A percentile compares a stretch with the other conserved stretches of the same genome.
Conservation (phyloP, 30 jellyfish, hydroid and myxozoan species). For the Rhopilema esculentum region DNA sequence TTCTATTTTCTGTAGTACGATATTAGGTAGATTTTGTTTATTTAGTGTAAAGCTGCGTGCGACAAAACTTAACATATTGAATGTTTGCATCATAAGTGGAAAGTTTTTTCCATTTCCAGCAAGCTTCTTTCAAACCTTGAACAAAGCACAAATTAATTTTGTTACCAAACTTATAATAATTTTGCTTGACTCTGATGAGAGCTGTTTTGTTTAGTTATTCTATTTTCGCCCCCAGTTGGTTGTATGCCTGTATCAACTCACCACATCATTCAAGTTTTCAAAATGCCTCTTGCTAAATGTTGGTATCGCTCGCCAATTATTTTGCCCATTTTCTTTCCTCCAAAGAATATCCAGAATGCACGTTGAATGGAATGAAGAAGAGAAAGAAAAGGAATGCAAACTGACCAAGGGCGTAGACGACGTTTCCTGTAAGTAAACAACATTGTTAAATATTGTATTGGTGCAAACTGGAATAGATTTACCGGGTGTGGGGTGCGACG, state of each 20-base stretch:
- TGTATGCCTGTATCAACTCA: neutral
- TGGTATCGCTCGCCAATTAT: neutral
- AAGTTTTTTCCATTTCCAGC: no score
- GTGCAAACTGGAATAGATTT: no score
- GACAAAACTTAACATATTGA: no score
- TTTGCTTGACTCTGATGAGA: no score
- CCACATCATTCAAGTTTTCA: constrained; percentile 56
- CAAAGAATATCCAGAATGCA: constrained; percentile 71
- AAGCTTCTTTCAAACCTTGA: no score
- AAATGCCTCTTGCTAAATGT: constrained; percentile 18
- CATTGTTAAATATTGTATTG: neutral
- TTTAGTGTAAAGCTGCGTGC: no score
- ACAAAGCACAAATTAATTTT: no score
- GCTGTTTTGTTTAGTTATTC: neutral
- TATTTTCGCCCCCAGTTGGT: neutral
- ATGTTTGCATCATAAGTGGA: no score
- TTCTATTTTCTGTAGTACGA: no score
- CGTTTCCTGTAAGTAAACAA: constrained; percentile 15
- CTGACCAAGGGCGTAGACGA: constrained; percentile 36
- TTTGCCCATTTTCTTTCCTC: constrained; percentile 53
- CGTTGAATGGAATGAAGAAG: constrained; percentile 46
- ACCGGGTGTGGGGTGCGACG: no score
- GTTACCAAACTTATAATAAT: no score
- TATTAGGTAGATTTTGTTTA: no score
- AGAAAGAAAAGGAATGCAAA: constrained; percentile 66